A percentile compares a stretch with the other conserved stretches of the same genome.
phyloP scores from a whole-genome alignment of 1,140 invertebrate genomes.

The Coboldia fuscipes region DNA sequence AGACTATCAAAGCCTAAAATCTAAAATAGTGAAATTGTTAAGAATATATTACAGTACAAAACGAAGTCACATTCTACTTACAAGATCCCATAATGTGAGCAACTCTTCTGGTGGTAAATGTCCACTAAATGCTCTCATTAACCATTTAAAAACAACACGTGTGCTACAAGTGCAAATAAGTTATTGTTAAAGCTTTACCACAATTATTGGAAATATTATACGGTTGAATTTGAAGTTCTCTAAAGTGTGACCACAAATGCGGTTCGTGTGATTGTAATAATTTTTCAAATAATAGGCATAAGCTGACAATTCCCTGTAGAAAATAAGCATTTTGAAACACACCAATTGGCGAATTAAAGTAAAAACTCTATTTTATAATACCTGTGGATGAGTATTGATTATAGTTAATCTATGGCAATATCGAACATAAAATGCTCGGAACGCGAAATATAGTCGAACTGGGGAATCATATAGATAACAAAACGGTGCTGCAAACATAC shows the following conservation, averaged over 20 bases:
- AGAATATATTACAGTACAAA: background rate
- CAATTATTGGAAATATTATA: slow-evolving; percentile 47
- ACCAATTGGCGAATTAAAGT: background rate
- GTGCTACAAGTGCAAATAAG: slow-evolving; percentile 32
- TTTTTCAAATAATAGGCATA: slow-evolving; percentile 72
- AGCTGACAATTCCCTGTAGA: slow-evolving; percentile 53
- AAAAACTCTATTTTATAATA: slow-evolving; percentile 9
- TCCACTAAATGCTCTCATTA: slow-evolving; percentile 86
- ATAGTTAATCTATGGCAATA: slow-evolving; percentile 83
- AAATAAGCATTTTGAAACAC: slow-evolving; percentile 5
- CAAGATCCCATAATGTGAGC: slow-evolving; percentile 73
- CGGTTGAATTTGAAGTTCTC: slow-evolving; percentile 72
- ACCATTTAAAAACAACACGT: slow-evolving; percentile 83
- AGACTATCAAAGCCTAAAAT: slow-evolving; percentile 80
- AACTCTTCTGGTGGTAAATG: slow-evolving; percentile 82
- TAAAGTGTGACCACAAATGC: slow-evolving; percentile 74
- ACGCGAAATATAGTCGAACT: slow-evolving; percentile 68
- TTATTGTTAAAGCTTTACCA: slow-evolving; percentile 6
- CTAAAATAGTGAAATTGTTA: slow-evolving; percentile 4
- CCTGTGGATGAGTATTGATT: slow-evolving; percentile 72
- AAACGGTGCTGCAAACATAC: slow-evolving; percentile 91
- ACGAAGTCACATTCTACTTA: slow-evolving; percentile 3
- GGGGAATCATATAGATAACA: slow-evolving; percentile 85
- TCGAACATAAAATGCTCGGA: slow-evolving; percentile 73
- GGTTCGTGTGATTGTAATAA: slow-evolving; percentile 80